Percentiles rank a stretch among this genome's conserved stretches.
Evolutionary conservation across 1,140 invertebrate species (phyloP).

Genomic region (Heliconius nattereri): DNA sequence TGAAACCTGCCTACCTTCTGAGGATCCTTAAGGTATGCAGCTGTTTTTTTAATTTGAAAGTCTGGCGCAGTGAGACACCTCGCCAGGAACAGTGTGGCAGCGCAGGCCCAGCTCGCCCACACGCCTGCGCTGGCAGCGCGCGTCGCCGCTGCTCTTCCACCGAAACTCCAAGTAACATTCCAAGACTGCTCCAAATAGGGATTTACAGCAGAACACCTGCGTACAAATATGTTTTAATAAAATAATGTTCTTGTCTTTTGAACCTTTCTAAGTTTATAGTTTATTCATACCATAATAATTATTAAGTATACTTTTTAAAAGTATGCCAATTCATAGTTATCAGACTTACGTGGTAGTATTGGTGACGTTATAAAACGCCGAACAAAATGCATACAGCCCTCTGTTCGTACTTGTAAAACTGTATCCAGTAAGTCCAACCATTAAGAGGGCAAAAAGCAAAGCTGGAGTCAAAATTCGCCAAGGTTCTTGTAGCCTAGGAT

Average conservation of each 20-base stretch:
- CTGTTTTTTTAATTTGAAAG: constrained; percentile 57
- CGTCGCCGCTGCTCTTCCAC: constrained; percentile 48
- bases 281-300: not conserved
- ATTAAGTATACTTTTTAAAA: too few relatives aligned
- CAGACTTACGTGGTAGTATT: constrained; percentile 68
- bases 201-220: constrained; percentile 59
- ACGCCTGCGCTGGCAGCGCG: constrained; percentile 60
- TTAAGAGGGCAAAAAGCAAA: constrained; percentile 61
- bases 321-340: not conserved
- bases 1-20: constrained; percentile 50
- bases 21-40: constrained; percentile 60
- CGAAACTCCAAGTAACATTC: constrained; percentile 52
- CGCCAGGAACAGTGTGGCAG: constrained; percentile 59
- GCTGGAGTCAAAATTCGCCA: constrained; percentile 71
- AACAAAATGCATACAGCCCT: constrained; percentile 66
- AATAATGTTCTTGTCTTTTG: not conserved
- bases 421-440: constrained; percentile 66
- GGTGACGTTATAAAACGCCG: constrained; percentile 65
- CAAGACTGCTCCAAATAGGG: constrained; percentile 47
- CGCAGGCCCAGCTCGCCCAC: constrained; percentile 67
- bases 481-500: constrained; percentile 59
- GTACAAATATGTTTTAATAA: not conserved
- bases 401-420: constrained; percentile 65
- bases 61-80: constrained; percentile 68
- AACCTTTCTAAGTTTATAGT: not conserved